Conservation (phyloP, 2,797 vertebrate species). For the Rhabdomys pumilio region DNA sequence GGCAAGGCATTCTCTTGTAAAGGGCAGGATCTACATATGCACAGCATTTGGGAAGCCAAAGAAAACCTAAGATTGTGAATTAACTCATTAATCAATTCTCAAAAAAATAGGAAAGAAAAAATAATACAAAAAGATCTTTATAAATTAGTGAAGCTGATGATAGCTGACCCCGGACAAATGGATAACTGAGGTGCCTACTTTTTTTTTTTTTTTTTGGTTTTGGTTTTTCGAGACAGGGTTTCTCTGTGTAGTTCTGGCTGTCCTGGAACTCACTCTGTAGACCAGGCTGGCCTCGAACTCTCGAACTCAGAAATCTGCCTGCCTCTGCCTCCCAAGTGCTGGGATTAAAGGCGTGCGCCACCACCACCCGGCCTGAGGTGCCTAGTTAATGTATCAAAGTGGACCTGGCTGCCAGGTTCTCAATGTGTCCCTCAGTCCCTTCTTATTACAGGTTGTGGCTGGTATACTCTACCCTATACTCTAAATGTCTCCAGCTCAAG, state of each 20-base stretch:
- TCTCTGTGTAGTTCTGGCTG: too few relatives aligned
- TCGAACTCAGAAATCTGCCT: too few relatives aligned
- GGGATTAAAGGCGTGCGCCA: too few relatives aligned
- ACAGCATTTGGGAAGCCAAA: slow-evolving; percentile 98
- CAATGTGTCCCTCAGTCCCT: not conserved
- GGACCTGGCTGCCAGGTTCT: not conserved
- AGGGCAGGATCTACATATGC: slow-evolving; percentile 83
- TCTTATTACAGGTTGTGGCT: not conserved
- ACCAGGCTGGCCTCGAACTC: too few relatives aligned
- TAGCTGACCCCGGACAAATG: not conserved
- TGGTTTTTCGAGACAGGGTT: too few relatives aligned
- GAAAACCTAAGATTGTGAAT: slow-evolving; percentile 96
- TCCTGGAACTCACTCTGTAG: too few relatives aligned
- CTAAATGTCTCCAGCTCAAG: not conserved
- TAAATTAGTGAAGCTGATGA: slow-evolving; percentile 93
- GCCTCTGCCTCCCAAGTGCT: too few relatives aligned
- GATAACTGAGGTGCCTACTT: not conserved
- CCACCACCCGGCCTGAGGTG: not conserved
- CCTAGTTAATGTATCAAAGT: not conserved
- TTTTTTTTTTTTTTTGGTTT: too few relatives aligned
- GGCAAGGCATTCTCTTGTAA: not conserved
- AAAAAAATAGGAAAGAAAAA: slow-evolving; percentile 94
- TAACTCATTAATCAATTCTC: not conserved
- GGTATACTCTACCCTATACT: not conserved
- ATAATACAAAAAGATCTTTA: slow-evolving; percentile 94